Evolutionary conservation across 2,888 invertebrate genomes (phyloP), one percentile per base, ranked within the genome.

Genomic region (Amblyteles armatorius): DNA sequence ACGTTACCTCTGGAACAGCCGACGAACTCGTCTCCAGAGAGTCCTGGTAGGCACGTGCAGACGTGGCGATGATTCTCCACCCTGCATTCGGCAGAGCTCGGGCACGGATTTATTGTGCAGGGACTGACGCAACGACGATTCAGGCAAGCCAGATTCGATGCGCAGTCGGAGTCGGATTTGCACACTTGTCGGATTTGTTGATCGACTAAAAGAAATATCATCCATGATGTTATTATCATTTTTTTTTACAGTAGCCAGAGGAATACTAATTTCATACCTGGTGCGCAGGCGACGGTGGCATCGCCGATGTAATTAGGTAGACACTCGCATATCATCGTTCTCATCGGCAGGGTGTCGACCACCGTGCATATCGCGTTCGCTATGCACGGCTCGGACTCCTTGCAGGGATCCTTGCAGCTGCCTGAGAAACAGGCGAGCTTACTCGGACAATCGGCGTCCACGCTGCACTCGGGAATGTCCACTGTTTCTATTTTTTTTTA

Each of bases 241-340:
- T 40, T 29, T 26, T 16, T 52, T 26, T 48, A 2, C 19, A 50
- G 13, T 50, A 16, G 3, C 44, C 16, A 48, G 13, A 48, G 44
- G 16, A 16, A 16, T 48, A n/a, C 6, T 63, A 33, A 33, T 63
- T 63, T 6, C 11, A 1, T 95, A 98, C 98, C 97, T 94, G 95
- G 96, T 92, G 95, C 96, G 93, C 98, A 98, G 93, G 97, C 96
- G 86, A 97, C 95, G 89, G 98, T 97, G 11, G 98, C 98, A 93
- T 98, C 98, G 88, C 98, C 98, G 88, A 97, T 95, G 90, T 96
- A 97, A 85, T 98, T 98, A 83, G 96, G 96, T 85, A 97, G 95
- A 92, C 98, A 98, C 91, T 97, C 96, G 93, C 98, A 98, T 83
- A 97, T 96, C 96, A 98, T 97, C 7, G 98, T 98, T 88, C 98